These are phyloP conservation scores for Anser cygnoides DNA, from an alignment of 2,113 vertebrate genomes.

Conservation along the genomic window DNA sequence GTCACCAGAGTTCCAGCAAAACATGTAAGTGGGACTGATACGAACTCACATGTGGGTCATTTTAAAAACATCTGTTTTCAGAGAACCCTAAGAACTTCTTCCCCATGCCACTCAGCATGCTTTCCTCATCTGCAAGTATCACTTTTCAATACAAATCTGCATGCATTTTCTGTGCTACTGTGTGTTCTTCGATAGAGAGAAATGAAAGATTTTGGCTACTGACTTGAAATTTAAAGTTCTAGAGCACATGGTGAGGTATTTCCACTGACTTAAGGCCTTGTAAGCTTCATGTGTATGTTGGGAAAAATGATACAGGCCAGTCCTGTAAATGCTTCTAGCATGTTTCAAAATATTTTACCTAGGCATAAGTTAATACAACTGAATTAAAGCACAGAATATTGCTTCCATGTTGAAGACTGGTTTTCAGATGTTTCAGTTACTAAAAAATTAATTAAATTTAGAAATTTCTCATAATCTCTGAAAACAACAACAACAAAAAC, in stretches of 20 bases:
- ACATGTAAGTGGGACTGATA: neutral
- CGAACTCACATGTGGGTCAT: neutral
- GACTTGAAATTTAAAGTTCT: neutral
- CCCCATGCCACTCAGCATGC: neutral
- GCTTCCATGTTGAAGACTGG: neutral
- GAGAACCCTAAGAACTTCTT: neutral
- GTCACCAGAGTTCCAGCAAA: neutral
- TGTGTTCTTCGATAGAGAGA: neutral
- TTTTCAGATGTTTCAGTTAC: neutral
- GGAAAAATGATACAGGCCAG: neutral
- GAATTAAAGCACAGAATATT: neutral
- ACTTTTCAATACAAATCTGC: neutral
- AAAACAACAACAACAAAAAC: neutral
- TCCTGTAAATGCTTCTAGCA: neutral
- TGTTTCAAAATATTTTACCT: neutral
- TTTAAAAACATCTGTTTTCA: neutral
- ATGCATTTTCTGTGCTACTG: neutral
- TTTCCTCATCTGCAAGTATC: neutral
- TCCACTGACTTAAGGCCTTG: neutral
- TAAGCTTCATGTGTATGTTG: accelerated
- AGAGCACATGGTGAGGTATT: neutral
- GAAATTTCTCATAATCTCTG: neutral
- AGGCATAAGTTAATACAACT: neutral
- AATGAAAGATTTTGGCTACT: neutral
- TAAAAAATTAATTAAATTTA: neutral